phyloP scores from a whole-genome alignment of 2,113 vertebrate genomes.

The Chloropsis cyanopogon region DNA sequence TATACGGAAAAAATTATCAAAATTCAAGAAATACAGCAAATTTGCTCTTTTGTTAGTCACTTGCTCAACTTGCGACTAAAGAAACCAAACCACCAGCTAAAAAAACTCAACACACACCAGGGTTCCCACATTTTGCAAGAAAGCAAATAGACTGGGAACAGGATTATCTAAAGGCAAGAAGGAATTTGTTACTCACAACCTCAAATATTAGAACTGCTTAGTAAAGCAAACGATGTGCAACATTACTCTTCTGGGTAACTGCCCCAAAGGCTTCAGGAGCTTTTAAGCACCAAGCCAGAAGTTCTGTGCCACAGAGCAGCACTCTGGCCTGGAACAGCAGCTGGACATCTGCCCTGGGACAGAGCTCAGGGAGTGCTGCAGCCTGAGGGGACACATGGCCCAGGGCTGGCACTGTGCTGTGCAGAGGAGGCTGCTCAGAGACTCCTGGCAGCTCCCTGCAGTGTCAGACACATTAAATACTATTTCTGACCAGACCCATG shows the following conservation, averaged over 20 bases:
- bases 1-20: background rate
- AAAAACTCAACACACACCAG: background rate
- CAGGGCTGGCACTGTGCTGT: background rate
- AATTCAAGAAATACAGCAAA: background rate
- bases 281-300: background rate
- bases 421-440: background rate
- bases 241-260: background rate
- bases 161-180: background rate
- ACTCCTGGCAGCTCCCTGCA: background rate
- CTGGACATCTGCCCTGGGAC: background rate
- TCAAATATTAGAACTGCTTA: background rate
- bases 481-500: background rate
- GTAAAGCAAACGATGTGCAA: background rate
- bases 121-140: conserved; percentile 5
- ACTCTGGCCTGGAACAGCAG: background rate
- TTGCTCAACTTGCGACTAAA: background rate
- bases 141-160: background rate
- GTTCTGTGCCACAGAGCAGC: background rate
- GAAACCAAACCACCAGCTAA: background rate
- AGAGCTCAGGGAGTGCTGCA: background rate
- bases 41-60: background rate
- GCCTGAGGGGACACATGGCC: background rate
- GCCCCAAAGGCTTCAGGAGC: background rate
- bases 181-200: background rate
- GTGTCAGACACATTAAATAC: background rate